Conservation (phyloP, 1,140 invertebrate species). For the Capitella teleta region DNA sequence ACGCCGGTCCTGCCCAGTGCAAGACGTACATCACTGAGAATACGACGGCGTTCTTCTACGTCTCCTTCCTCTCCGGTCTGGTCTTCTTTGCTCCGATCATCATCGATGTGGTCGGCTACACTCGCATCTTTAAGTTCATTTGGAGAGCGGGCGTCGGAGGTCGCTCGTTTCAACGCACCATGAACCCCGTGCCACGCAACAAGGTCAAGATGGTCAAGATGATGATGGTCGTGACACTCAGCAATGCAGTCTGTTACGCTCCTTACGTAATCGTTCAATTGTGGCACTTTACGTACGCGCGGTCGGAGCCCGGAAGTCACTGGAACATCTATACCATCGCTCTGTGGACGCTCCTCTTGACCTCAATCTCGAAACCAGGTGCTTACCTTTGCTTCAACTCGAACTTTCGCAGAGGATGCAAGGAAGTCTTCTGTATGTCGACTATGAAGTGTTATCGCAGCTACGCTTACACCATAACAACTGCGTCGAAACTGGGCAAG, state of each 20-base stretch:
- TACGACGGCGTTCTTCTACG: slow-evolving; percentile 17
- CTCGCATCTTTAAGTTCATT: slow-evolving; percentile 19
- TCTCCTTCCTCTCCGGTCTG: slow-evolving; percentile 11
- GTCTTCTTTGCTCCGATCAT: slow-evolving; percentile 18
- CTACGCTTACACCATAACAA: slow-evolving; percentile 27
- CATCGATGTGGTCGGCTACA: slow-evolving; percentile 15
- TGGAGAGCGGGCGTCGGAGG: slow-evolving; percentile 16
- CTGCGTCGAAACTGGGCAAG: slow-evolving; percentile 20
- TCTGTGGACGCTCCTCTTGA: slow-evolving; percentile 14
- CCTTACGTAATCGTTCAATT: slow-evolving; percentile 19
- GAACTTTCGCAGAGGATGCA: slow-evolving; percentile 29
- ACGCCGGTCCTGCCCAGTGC: slow-evolving; percentile 8
- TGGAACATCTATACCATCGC: slow-evolving; percentile 14
- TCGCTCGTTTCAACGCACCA: slow-evolving; percentile 18
- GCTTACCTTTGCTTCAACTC: slow-evolving; percentile 28
- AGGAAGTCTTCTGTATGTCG: slow-evolving; percentile 31
- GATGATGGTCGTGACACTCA: slow-evolving; percentile 18
- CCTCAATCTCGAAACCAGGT: slow-evolving; percentile 18
- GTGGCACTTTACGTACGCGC: slow-evolving; percentile 10
- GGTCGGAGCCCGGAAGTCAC: background rate
- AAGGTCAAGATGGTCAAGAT: slow-evolving; percentile 32
- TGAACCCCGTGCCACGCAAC: slow-evolving; percentile 24
- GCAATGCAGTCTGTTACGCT: slow-evolving; percentile 13
- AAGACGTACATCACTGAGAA: slow-evolving; percentile 15
- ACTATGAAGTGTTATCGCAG: slow-evolving; percentile 29